These are phyloP conservation scores for Polietes domitor DNA, from an alignment of 2,888 invertebrate species.

Conservation along the genomic window DNA sequence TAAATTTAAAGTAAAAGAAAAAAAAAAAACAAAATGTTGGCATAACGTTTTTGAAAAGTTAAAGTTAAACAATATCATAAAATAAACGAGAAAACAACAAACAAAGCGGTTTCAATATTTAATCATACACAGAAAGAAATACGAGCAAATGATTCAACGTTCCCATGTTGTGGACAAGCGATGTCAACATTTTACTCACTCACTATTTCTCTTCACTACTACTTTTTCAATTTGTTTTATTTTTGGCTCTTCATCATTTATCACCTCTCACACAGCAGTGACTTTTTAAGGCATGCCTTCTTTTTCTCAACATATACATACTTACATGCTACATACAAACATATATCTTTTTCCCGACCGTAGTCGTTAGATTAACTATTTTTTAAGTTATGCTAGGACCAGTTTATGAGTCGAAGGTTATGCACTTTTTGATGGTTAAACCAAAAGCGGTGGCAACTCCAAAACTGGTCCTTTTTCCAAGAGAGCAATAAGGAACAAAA, in stretches of 20 bases:
- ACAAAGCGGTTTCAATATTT: conserved; percentile 61
- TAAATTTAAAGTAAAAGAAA: too few species aligned
- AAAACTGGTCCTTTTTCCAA: not conserved
- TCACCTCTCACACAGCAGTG: not conserved
- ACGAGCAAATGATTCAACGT: conserved; percentile 47
- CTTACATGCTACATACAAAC: conserved; percentile 22
- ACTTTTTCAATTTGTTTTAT: not conserved
- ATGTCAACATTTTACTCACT: conserved; percentile 80
- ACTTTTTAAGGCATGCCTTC: not conserved
- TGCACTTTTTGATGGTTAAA: too few species aligned
- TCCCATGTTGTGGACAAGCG: conserved; percentile 74
- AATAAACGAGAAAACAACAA: conserved; percentile 14
- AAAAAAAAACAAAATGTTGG: conserved; percentile 77
- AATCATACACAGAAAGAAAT: conserved; percentile 52
- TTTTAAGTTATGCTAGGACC: not conserved
- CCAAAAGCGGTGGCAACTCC: too few species aligned
- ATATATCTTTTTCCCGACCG: conserved; percentile 12
- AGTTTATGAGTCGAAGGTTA: not conserved
- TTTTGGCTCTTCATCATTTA: not conserved
- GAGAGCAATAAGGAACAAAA: not conserved
- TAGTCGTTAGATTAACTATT: conserved; percentile 36
- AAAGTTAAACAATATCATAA: conserved; percentile 49
- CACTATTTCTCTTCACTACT: not conserved
- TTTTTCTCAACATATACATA: conserved; percentile 1
- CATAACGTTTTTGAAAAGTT: conserved; percentile 73